phyloP scores from a whole-genome alignment of 2,797 vertebrate species.

The Zenarchopterus dispar region DNA sequence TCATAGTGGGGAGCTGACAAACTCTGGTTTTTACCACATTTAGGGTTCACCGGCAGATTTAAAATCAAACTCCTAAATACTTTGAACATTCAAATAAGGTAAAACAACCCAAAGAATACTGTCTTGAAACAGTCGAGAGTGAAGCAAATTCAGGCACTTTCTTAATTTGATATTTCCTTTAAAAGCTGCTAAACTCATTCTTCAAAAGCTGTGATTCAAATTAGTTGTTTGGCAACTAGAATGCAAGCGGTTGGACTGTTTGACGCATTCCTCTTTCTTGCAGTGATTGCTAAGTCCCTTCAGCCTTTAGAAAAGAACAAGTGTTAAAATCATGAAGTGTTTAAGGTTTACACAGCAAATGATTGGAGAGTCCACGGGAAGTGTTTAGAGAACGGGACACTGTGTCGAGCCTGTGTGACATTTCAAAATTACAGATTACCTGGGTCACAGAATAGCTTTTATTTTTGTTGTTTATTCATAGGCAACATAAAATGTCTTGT shows the following conservation, averaged over 20 bases:
- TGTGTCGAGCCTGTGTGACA: constrained; percentile 60
- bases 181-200: constrained; percentile 80
- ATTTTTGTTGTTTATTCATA: constrained; percentile 58
- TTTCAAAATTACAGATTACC: constrained; percentile 68
- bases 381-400: constrained; percentile 34
- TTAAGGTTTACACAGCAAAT: constrained; percentile 60
- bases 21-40: constrained; percentile 70
- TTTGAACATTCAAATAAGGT: constrained; percentile 97
- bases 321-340: constrained; percentile 41
- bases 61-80: constrained; percentile 89
- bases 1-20: constrained; percentile 65
- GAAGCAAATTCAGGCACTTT: constrained; percentile 99
- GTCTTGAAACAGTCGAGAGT: constrained; percentile 90
- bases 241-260: constrained; percentile 68
- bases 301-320: constrained; percentile 65
- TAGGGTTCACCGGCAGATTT: constrained; percentile 84
- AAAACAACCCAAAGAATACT: constrained; percentile 86
- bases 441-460: constrained; percentile 58
- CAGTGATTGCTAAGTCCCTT: constrained; percentile 63
- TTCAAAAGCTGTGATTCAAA: constrained; percentile 86
- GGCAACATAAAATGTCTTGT: constrained; percentile 66
- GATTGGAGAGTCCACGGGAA: constrained; percentile 41
- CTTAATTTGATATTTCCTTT: constrained; percentile 84
- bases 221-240: constrained; percentile 86
- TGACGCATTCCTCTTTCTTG: constrained; percentile 66